Evolutionary conservation across 2,113 vertebrate genomes (phyloP), one percentile per base, ranked within the genome.

Genomic region (Gnathonemus longibarbis): DNA sequence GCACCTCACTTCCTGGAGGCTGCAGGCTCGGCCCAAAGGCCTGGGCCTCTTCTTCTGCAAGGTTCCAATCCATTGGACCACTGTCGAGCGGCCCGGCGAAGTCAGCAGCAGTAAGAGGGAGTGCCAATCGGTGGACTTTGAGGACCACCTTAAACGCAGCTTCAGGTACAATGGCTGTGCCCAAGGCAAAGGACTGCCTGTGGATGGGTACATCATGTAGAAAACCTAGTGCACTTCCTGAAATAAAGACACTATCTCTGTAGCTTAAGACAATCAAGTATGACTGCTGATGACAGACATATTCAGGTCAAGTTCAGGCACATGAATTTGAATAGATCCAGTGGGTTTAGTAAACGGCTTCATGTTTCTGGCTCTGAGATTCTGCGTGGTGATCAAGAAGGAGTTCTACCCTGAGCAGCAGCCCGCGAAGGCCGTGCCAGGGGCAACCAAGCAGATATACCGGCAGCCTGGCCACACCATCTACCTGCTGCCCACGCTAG

Each of bases 341-440:
- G 39, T 21, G 31, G 39, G 15, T 8, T 83, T 42, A 83, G 77
- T 83, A 46, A 74, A 5, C 1, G n/a, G 27, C 10, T 35, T 74
- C 83, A 42, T 11, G 19, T 84, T 21, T 48, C 83, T 80, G 35
- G 74, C 74, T 42, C 90, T 0, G 91, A 99, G 98, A 95, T 99
- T 99, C 92, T 99, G 98, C 89, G 98, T 99, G 91, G 98, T 98
- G 62, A 97, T 99, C 90, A 99, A 98, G 93, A 99, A 99, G 90
- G 98, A 99, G 88, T 98, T 97, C 91, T 99, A 99, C 39, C 98
- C 98, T 0, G 97, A 99, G 53, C 98, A 99, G 92, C 96, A 97
- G 95, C 98, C 98, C 27, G 98, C 98, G 89, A 98, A 94, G 94
- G 96, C 95, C 42, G 96, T 97, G 90, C 96, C 97, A 24, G 97